Conservation (phyloP, 2,113 vertebrate genomes). For the Indicator maculatus region DNA sequence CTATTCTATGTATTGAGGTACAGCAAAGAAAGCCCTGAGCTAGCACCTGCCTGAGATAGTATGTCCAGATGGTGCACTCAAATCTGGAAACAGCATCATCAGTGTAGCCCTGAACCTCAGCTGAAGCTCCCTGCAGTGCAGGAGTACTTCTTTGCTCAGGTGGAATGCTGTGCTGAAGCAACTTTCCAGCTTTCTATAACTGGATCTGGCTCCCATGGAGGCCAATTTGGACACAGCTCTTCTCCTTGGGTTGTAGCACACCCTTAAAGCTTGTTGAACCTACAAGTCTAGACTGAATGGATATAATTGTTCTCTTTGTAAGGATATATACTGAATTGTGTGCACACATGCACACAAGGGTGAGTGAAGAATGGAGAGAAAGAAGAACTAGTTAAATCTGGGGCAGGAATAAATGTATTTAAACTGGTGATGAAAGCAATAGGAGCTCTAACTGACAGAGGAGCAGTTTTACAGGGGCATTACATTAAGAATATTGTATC, state of each 20-base stretch:
- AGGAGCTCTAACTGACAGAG: neutral
- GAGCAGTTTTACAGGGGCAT: neutral
- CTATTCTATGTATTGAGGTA: slow-evolving; percentile 12
- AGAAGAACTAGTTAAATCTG: neutral
- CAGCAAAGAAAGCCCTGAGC: slow-evolving; percentile 38
- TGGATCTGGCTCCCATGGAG: neutral
- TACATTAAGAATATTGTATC: neutral
- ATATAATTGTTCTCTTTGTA: neutral
- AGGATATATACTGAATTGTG: neutral
- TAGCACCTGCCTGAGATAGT: slow-evolving; percentile 42
- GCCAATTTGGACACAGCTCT: neutral
- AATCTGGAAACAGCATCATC: neutral
- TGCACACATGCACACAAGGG: neutral
- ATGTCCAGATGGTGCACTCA: slow-evolving; percentile 37
- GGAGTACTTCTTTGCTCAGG: neutral
- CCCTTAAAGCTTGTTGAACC: neutral
- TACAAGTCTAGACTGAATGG: neutral
- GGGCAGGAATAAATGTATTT: neutral
- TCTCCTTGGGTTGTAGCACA: neutral
- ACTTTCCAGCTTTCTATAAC: neutral
- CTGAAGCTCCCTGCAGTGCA: neutral
- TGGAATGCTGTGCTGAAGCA: neutral
- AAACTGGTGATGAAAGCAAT: neutral
- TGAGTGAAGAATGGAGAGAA: neutral
- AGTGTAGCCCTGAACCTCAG: neutral